A percentile compares a stretch with the other conserved stretches of the same genome.
Evolutionary conservation across 2,113 vertebrate genomes (phyloP).

Genomic region (Conger conger): DNA sequence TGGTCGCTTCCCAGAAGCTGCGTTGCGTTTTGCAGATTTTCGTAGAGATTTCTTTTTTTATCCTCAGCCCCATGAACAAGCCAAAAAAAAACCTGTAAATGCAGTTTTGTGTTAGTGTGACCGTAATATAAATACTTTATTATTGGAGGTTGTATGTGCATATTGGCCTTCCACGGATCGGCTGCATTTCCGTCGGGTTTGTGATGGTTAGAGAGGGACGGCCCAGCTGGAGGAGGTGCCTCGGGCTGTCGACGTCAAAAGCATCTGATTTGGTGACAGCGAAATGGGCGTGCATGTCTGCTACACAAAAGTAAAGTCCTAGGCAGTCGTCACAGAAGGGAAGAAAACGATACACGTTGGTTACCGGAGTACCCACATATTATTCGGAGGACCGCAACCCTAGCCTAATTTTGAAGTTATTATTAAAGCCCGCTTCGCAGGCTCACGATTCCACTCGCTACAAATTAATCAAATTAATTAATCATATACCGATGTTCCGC

Average conservation of each 20-base stretch:
- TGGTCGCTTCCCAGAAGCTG: background rate
- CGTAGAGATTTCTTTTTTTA: conserved; percentile 33
- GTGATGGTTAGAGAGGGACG: conserved; percentile 31
- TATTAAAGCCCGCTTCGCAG: background rate
- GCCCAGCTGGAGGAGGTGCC: conserved; percentile 40
- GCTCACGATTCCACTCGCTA: background rate
- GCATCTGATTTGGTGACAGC: conserved; percentile 34
- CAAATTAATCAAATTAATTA: background rate
- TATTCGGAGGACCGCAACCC: background rate
- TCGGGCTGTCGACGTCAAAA: conserved; percentile 34
- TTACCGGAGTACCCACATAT: background rate
- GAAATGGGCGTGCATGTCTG: conserved; percentile 35
- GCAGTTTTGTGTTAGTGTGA: background rate
- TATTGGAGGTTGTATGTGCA: background rate
- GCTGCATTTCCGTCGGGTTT: background rate
- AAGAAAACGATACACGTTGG: background rate
- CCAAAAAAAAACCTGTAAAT: background rate
- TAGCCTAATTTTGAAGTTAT: background rate
- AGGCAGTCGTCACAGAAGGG: conserved; percentile 9
- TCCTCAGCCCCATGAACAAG: background rate
- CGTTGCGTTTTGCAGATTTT: background rate
- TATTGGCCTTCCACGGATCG: background rate
- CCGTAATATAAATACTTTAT: background rate
- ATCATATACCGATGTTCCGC: background rate
- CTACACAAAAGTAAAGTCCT: conserved; percentile 40